Evolutionary conservation across 2,797 vertebrate genomes (phyloP), one percentile per base, ranked within the genome.

Genomic region (Pseudomugil tenellus): DNA sequence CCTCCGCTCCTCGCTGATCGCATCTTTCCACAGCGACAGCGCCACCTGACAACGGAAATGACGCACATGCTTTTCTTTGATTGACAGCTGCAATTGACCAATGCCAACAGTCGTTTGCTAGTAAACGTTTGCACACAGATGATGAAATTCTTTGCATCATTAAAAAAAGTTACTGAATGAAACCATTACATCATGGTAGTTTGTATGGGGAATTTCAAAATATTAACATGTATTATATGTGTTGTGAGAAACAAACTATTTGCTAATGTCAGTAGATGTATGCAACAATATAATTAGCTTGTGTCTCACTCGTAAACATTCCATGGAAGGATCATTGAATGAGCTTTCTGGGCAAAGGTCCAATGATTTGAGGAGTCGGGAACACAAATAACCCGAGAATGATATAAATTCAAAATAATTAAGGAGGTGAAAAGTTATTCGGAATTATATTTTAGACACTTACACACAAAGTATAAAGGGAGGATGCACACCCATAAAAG

Each of bases 41-140:
- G 85, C 96, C 96, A 96, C 96, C 96, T 97, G 96, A 96, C 96
- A 96, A 96, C 96, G 96, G 96, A 98, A 95, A 89, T 98, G 96
- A 97, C 96, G 97, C 94, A 95, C 87, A 84, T 4, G 11, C 8
- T 16, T 10, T 67, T 29, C 31, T 41, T 59, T 92, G 93, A 95
- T 74, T 86, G 94, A 91, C 92, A 85, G 85, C 64, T 0, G 1
- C 4, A 1, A 0, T 59, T 67, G 68, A 56, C 94, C 93, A 94
- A 94, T 94, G 66, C 3, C 37, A 23, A 0, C 21, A 0, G n/a
- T 9, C 48, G 34, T 61, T 75, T 60, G 21, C 61, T 5, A 3
- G 70, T 57, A 59, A 78, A 72, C 35, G 56, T 51, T 63, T 60
- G 64, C 49, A 32, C 57, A 56, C 32, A 51, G 87, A 84, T 84